These are phyloP conservation scores for Rhea americana DNA, from an alignment of 2,113 vertebrate species.

Conservation along the genomic window DNA sequence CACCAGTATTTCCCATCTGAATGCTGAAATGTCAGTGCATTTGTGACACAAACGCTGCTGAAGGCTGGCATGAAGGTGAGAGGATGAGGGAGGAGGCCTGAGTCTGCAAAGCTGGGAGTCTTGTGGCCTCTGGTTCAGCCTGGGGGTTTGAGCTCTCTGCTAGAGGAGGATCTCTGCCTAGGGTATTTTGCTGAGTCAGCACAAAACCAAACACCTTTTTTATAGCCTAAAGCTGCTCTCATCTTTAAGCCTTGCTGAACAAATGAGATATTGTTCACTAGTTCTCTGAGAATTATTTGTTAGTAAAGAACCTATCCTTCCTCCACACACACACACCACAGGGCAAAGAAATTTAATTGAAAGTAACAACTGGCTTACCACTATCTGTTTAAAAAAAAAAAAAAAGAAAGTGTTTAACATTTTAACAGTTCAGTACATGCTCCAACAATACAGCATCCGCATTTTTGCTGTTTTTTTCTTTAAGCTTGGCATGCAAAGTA, in stretches of 20 bases:
- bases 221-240: neutral
- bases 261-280: neutral
- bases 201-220: neutral
- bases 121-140: neutral
- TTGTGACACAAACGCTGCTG: neutral
- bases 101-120: neutral
- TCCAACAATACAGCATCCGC: slow-evolving; percentile 28
- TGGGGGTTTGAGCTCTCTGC: neutral
- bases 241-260: neutral
- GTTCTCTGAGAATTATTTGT: neutral
- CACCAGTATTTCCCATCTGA: neutral
- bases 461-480: slow-evolving; percentile 28
- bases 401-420: slow-evolving; percentile 14
- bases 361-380: slow-evolving; percentile 21
- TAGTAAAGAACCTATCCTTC: neutral
- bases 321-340: neutral
- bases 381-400: slow-evolving; percentile 11
- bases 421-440: slow-evolving; percentile 36
- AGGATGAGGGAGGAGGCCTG: neutral
- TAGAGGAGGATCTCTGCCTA: neutral
- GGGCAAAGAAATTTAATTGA: neutral
- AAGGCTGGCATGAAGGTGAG: neutral
- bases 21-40: neutral
- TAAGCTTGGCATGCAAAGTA: slow-evolving; percentile 33
- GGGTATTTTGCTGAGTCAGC: slow-evolving; percentile 17